A percentile compares a stretch with the other conserved stretches of the same genome.
Conservation (phyloP, 2,113 vertebrate genomes). For the Ptilorrhoa leucosticta region DNA sequence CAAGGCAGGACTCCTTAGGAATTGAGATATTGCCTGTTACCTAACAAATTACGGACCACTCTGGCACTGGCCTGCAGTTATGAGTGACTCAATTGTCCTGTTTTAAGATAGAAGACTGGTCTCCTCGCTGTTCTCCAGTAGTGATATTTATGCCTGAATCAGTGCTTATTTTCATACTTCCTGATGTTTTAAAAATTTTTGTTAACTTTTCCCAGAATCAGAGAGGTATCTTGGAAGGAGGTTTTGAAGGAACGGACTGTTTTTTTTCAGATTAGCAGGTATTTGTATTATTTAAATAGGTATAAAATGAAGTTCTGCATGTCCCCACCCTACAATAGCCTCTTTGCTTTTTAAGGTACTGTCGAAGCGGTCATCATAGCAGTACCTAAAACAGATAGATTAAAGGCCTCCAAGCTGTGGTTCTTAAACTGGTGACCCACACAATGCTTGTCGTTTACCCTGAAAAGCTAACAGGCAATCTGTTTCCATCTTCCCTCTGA, state of each 20-base stretch:
- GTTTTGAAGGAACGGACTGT: background rate
- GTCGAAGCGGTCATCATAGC: background rate
- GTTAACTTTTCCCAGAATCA: background rate
- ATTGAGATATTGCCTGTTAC: background rate
- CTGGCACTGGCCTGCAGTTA: background rate
- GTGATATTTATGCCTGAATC: background rate
- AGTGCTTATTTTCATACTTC: background rate
- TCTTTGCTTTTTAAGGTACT: background rate
- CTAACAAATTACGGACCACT: background rate
- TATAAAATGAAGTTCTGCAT: background rate
- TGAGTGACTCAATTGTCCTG: background rate
- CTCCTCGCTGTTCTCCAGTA: background rate
- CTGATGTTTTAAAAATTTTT: background rate
- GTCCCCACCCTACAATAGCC: background rate
- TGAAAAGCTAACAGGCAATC: background rate
- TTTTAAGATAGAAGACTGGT: background rate
- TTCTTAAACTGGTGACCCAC: background rate
- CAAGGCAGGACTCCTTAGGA: background rate
- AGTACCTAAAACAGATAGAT: background rate
- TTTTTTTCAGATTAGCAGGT: background rate
- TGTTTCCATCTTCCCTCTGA: background rate
- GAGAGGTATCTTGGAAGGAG: background rate
- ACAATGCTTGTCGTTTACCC: background rate
- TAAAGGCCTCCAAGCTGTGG: background rate
- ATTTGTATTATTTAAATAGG: background rate